Conservation (phyloP, 2,888 invertebrate genomes). For the Fragum fragum region DNA sequence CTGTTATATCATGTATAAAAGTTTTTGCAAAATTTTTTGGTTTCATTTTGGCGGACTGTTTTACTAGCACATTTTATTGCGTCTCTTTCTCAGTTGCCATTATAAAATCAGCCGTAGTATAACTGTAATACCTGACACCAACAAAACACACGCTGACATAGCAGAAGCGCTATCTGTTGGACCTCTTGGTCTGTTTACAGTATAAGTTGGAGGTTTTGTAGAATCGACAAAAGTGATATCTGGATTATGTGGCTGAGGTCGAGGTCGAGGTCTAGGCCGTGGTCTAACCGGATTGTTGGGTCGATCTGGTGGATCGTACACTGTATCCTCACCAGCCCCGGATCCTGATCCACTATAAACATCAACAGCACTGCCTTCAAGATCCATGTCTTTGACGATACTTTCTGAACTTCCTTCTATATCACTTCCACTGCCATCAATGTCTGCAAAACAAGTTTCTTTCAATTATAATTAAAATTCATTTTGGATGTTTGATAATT, state of each 20-base stretch:
- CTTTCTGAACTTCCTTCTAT: slow-evolving; percentile 48
- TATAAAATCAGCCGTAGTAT: slow-evolving; percentile 25
- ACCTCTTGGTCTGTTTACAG: slow-evolving; percentile 31
- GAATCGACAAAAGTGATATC: slow-evolving; percentile 7
- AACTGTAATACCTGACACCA: slow-evolving; percentile 34
- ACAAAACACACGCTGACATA: slow-evolving; percentile 45
- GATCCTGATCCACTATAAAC: slow-evolving; percentile 73
- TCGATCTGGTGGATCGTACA: background rate
- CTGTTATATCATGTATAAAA: slow-evolving; percentile 4
- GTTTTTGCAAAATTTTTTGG: slow-evolving; percentile 17
- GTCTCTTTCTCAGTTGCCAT: background rate
- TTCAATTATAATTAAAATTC: too few relatives aligned
- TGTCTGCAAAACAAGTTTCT: slow-evolving; percentile 28
- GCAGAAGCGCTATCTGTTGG: slow-evolving; percentile 10
- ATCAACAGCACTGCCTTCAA: slow-evolving; percentile 46
- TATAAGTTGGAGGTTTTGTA: slow-evolving; percentile 35
- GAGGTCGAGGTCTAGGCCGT: background rate
- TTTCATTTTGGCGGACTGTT: slow-evolving; percentile 25
- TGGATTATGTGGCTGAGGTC: slow-evolving; percentile 26
- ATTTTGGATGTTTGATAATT: too few relatives aligned
- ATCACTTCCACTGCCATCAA: slow-evolving; percentile 34
- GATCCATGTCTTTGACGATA: slow-evolving; percentile 6
- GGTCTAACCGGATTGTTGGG: background rate
- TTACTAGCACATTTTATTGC: background rate
- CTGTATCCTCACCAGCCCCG: slow-evolving; percentile 29